A percentile compares a stretch with the other conserved stretches of the same genome.
phyloP scores from a whole-genome alignment of 2,888 invertebrate species.

The Lasioglossum lativentre region DNA sequence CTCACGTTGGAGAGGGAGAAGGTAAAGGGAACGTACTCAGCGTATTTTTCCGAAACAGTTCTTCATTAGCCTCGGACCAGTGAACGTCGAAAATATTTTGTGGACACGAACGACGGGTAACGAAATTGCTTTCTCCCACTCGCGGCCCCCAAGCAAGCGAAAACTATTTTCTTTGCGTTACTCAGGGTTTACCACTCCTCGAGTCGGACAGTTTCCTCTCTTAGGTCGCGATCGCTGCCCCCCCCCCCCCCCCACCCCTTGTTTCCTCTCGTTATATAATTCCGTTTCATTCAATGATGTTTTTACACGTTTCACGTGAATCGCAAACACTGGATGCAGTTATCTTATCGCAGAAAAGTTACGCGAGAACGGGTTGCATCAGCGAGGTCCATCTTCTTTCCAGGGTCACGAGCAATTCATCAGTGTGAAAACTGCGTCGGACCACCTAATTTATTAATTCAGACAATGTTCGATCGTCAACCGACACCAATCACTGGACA shows the following conservation, averaged over 20 bases:
- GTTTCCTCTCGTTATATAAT: neutral
- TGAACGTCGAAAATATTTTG: slow-evolving; percentile 4
- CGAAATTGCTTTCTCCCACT: slow-evolving; percentile 3
- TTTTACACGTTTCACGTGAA: neutral
- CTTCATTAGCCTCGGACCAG: slow-evolving; percentile 14
- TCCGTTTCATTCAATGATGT: neutral
- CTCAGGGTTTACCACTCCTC: neutral
- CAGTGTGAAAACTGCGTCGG: no score
- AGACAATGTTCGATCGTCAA: no score
- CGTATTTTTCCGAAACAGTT: slow-evolving; percentile 20
- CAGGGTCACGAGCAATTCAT: neutral
- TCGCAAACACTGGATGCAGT: neutral
- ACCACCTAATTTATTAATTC: no score
- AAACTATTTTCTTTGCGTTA: slow-evolving; percentile 10
- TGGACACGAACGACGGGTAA: slow-evolving; percentile 8
- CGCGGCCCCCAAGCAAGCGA: neutral
- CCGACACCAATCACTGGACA: no score
- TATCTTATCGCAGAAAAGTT: neutral
- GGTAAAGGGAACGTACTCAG: slow-evolving; percentile 4
- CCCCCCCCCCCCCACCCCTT: no score
- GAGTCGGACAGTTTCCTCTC: neutral
- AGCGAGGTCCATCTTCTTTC: neutral
- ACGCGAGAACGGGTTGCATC: neutral
- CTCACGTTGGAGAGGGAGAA: neutral
- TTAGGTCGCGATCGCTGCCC: neutral